Evolutionary conservation across 2,888 invertebrate genomes (phyloP).

Genomic region (Ichneumoninae sp.): DNA sequence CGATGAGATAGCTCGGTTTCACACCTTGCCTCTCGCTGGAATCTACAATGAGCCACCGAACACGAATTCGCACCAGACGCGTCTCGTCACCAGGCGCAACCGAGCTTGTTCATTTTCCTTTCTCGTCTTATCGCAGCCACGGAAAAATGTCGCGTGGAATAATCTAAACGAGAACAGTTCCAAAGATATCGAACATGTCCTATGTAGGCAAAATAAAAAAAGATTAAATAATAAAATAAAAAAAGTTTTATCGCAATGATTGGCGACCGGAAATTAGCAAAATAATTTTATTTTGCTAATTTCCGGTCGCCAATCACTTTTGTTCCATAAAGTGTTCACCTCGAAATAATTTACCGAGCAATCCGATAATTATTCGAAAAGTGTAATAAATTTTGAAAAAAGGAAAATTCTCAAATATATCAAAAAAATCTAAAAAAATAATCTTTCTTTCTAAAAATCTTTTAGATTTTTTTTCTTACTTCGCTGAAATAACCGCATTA

Average conservation of each 20-base stretch:
- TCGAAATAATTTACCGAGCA: too few species aligned
- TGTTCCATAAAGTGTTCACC: too few species aligned
- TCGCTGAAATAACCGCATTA: too few species aligned
- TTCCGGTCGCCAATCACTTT: not conserved
- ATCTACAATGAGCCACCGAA: not conserved
- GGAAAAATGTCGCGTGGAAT: not conserved
- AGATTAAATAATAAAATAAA: not conserved
- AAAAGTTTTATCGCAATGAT: not conserved
- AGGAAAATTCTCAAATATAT: not conserved
- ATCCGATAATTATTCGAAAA: not conserved
- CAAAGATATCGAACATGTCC: not conserved
- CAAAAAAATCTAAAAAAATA: too few species aligned
- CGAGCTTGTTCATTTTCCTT: constrained; percentile 3
- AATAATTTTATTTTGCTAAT: too few species aligned
- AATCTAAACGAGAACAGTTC: not conserved
- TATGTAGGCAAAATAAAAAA: not conserved
- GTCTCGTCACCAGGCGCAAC: constrained; percentile 9
- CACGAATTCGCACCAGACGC: constrained; percentile 15
- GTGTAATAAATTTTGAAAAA: not conserved
- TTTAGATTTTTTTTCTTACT: not conserved
- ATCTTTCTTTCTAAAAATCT: too few species aligned
- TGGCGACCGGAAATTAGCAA: not conserved
- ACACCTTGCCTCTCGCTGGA: constrained; percentile 2
- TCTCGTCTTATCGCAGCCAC: not conserved
- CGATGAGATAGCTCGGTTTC: constrained; percentile 27